These are phyloP conservation scores for Steinernema carpocapsae DNA, from an alignment of 2,888 invertebrate species.

Conservation along the genomic window DNA sequence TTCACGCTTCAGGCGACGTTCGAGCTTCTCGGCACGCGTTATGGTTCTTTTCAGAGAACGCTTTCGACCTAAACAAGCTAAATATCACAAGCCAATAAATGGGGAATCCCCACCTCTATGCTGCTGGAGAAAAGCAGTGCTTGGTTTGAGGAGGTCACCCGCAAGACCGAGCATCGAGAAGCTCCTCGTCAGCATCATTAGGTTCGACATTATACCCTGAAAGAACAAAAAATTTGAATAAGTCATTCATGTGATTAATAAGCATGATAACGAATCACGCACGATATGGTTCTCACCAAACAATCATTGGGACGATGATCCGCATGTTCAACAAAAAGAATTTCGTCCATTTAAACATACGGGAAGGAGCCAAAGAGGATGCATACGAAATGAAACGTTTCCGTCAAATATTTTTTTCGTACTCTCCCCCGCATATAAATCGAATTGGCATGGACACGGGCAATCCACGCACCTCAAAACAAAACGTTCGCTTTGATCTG, in stretches of 20 bases:
- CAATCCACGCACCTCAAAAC: too few relatives aligned
- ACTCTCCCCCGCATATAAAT: too few relatives aligned
- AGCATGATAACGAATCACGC: background rate
- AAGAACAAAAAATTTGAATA: background rate
- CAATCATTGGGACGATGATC: too few relatives aligned
- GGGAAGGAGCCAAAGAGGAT: background rate
- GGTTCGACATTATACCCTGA: constrained; percentile 5
- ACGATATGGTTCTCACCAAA: too few relatives aligned
- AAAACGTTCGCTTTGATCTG: too few relatives aligned
- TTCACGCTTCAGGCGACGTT: constrained; percentile 61
- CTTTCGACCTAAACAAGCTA: constrained; percentile 52
- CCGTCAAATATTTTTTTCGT: too few relatives aligned
- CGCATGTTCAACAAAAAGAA: too few relatives aligned
- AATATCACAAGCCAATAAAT: constrained; percentile 3
- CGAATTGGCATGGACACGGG: too few relatives aligned
- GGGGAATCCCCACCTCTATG: constrained; percentile 28
- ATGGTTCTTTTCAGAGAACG: constrained; percentile 61
- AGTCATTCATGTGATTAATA: background rate
- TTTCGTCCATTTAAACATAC: background rate
- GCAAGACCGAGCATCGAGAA: background rate
- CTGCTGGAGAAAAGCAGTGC: constrained; percentile 24
- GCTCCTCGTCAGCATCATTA: background rate
- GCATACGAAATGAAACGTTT: too few relatives aligned
- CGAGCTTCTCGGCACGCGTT: constrained; percentile 58
- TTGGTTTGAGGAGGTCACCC: background rate